phyloP scores from a whole-genome alignment of 2,797 vertebrate species.

The Euphonia xanthogaster region DNA sequence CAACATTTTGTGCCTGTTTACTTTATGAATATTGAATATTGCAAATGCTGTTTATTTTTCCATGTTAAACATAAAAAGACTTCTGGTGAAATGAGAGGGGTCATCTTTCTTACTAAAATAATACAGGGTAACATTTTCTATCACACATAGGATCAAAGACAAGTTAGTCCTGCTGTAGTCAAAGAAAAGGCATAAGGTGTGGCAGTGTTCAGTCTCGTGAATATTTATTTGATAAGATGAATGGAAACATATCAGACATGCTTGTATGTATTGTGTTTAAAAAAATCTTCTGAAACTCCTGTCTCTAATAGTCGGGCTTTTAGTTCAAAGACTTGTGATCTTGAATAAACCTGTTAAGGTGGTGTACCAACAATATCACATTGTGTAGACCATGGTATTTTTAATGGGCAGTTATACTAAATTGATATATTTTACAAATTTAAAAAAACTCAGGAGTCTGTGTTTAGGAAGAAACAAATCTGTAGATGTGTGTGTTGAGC shows the following conservation, averaged over 20 bases:
- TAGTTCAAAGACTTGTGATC: background rate
- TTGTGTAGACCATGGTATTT: accelerated
- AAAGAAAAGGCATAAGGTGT: background rate
- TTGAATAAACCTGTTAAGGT: background rate
- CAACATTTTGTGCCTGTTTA: background rate
- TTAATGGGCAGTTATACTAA: background rate
- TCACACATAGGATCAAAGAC: background rate
- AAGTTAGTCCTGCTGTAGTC: background rate
- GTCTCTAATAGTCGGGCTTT: background rate
- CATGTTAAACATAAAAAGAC: background rate
- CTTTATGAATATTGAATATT: background rate
- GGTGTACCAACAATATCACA: background rate
- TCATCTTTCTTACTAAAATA: background rate
- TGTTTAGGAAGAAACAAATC: background rate
- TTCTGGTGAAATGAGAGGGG: background rate
- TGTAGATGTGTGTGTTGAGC: background rate
- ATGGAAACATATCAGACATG: background rate
- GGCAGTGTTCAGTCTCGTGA: background rate
- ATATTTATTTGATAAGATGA: background rate
- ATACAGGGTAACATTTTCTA: background rate
- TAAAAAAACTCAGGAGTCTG: background rate
- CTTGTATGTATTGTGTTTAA: background rate
- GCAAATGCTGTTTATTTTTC: background rate
- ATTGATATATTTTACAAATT: background rate
- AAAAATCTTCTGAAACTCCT: background rate